Base-by-base conservation (phyloP, 2,888 invertebrate species). In the Hypselothyrea guttata region DNA sequence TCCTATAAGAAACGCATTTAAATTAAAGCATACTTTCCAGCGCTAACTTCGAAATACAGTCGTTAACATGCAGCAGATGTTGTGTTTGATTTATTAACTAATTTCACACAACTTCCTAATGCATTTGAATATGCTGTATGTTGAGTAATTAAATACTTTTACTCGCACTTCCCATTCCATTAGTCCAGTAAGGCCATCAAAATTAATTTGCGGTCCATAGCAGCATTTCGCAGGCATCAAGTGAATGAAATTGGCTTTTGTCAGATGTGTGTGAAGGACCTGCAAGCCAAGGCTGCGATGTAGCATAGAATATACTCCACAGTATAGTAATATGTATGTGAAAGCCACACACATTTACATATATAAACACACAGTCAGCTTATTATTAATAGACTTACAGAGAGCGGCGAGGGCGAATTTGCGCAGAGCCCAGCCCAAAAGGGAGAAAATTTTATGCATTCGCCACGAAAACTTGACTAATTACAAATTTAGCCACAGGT, bases 401-500 rank as follows among this genome's bases (percentile, higher is more conserved):
- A 45, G 7, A 9, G 7, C 45, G 16, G 35, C 22, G 11, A 28
- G 8, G 45, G 35, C 30, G 7, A 48, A 61, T 59, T 38, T 56
- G 40, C 47, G 49, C 51, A 54, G 64, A 67, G 62, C 59, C 49
- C 35, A 28, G 55, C 61, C 41, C n/a, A n/a, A 47, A 49, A 41
- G 41, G 7, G 57, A 46, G 48, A 70, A n/a, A 70, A 73, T 73
- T 66, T 73, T 63, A 63, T 73, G 73, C 58, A 74, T 74, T 67
- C 71, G 55, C 61, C 67, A 66, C 64, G 65, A 67, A 63, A 75
- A 75, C 75, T 77, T 78, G 75, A 83, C 81, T 81, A 84, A 84
- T 81, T 83, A 79, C 73, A 75, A 84, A 78, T 74, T 73, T 75
- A 76, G 84, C 84, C 83, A 75, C 75, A 81, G 84, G 84, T 83